phyloP scores from a whole-genome alignment of 2,113 vertebrate genomes.

The Toxostoma redivivum region DNA sequence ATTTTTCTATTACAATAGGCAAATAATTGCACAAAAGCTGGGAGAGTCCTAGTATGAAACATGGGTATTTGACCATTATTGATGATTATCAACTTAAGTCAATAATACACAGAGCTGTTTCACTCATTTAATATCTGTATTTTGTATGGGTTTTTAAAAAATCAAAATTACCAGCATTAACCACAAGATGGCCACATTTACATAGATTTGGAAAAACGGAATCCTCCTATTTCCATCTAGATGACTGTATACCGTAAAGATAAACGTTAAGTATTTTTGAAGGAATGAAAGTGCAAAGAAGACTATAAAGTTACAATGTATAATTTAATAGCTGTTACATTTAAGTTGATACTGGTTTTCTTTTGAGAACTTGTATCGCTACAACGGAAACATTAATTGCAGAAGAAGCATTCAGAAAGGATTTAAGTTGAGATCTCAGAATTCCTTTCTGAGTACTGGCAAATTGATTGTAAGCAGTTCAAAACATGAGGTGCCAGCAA shows the following conservation, averaged over 20 bases:
- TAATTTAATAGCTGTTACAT: neutral
- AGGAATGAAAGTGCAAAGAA: neutral
- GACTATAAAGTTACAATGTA: fast-evolving
- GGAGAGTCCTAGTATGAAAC: neutral
- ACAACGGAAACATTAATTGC: neutral
- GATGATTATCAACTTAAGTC: neutral
- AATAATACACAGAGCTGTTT: neutral
- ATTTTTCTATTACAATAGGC: neutral
- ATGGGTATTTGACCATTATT: neutral
- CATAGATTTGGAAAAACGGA: conserved; percentile 29
- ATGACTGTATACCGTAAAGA: neutral
- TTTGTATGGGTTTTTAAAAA: neutral
- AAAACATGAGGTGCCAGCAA: neutral
- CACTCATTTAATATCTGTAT: neutral
- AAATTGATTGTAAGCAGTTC: neutral
- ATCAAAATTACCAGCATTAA: neutral
- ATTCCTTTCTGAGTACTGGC: neutral
- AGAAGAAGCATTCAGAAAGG: neutral
- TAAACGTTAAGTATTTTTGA: neutral
- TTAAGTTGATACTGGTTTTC: neutral
- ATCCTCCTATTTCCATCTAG: neutral
- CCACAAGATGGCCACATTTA: conserved; percentile 75
- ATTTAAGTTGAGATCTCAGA: neutral
- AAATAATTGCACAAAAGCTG: neutral
- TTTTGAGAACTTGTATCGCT: neutral